A percentile compares a stretch with the other conserved stretches of the same genome.
Conservation (phyloP, 2,888 invertebrate species). For the Antitype chi region DNA sequence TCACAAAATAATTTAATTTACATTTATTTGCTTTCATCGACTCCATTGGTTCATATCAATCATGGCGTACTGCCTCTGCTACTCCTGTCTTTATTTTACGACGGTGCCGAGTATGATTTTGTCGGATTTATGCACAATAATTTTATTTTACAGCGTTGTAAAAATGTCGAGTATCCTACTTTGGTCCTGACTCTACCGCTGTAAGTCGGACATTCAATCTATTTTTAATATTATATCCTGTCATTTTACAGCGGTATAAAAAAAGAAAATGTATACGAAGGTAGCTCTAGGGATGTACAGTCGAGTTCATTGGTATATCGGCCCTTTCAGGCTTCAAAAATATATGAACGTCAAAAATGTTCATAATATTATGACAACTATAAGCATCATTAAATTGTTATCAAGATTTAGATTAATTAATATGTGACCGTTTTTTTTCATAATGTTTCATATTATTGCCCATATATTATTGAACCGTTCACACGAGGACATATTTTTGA, state of each 20-base stretch:
- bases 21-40: conserved; percentile 4
- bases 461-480: too few relatives aligned
- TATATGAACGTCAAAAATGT: too few relatives aligned
- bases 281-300: neutral
- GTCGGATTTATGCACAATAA: conserved; percentile 49
- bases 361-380: too few relatives aligned
- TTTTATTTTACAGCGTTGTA: conserved; percentile 60
- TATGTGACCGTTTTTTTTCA: too few relatives aligned
- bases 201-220: conserved; percentile 50
- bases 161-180: conserved; percentile 44
- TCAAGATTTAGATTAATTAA: too few relatives aligned
- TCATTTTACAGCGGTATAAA: conserved; percentile 34
- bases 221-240: conserved; percentile 33
- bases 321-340: too few relatives aligned
- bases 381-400: too few relatives aligned
- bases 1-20: conserved; percentile 1
- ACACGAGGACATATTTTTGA: too few relatives aligned
- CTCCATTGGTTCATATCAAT: conserved; percentile 9
- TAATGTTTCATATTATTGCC: too few relatives aligned
- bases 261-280: conserved; percentile 1
- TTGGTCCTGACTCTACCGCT: conserved; percentile 2
- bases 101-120: conserved; percentile 49
- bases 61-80: conserved; percentile 1
- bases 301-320: too few relatives aligned
- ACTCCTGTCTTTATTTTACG: conserved; percentile 48